A percentile compares a stretch with the other conserved stretches of the same genome.
Evolutionary conservation across 2,888 invertebrate genomes (phyloP).

Genomic region (Shargacucullia verbasci): DNA sequence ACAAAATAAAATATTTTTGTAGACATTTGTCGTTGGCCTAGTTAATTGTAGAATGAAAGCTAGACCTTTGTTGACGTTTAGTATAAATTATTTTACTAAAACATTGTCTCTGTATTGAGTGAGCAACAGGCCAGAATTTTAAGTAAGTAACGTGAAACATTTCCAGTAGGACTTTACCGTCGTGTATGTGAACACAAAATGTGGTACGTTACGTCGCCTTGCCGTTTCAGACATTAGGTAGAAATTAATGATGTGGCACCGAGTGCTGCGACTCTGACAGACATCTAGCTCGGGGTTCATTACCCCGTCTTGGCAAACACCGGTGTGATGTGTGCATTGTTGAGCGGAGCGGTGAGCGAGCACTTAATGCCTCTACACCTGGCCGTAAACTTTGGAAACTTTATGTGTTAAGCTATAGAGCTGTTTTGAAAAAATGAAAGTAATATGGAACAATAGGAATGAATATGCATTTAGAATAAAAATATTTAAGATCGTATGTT

Average conservation of each 20-base stretch:
- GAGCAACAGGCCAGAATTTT: background rate
- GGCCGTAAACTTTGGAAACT: conserved; percentile 7
- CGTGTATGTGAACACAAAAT: conserved; percentile 72
- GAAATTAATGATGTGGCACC: conserved; percentile 84
- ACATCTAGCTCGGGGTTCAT: conserved; percentile 71
- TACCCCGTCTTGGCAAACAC: conserved; percentile 68
- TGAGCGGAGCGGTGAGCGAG: conserved; percentile 11
- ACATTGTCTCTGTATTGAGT: too few relatives aligned
- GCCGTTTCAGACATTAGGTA: conserved; percentile 79
- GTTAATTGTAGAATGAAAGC: too few relatives aligned
- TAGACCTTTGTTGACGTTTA: too few relatives aligned
- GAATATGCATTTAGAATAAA: too few relatives aligned
- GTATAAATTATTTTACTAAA: too few relatives aligned
- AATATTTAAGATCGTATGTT: too few relatives aligned
- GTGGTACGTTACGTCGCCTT: conserved; percentile 70
- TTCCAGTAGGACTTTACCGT: conserved; percentile 38
- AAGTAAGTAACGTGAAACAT: conserved; percentile 10
- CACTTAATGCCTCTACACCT: conserved; percentile 10
- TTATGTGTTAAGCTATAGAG: background rate
- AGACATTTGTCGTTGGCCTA: too few relatives aligned
- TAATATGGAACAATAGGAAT: too few relatives aligned
- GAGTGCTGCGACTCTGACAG: conserved; percentile 73
- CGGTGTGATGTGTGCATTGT: conserved; percentile 19
- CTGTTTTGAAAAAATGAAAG: too few relatives aligned
- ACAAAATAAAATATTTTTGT: too few relatives aligned